Evolutionary conservation across 1,140 invertebrate genomes (phyloP), one percentile per base, ranked within the genome.

Genomic region (Bombus difficillimus): DNA sequence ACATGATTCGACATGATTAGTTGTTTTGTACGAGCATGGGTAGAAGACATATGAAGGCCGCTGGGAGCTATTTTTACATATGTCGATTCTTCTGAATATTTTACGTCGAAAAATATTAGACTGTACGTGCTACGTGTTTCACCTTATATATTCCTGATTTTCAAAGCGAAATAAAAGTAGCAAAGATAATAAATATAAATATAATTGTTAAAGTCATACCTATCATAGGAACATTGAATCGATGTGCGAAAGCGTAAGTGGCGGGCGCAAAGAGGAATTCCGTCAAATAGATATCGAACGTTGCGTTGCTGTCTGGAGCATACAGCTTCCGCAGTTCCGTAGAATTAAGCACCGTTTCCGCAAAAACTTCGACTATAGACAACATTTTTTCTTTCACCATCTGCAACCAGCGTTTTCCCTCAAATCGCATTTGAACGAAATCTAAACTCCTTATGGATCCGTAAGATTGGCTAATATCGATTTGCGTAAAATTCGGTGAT

Each of bases 401-500:
- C 1, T 39, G 1, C 0, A 89, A 0, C 90, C 92, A 93, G 0
- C 64, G n/a, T 0, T 13, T 25, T 3, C 59, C 0, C 0, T 59
- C 1, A n/a, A 83, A 88, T 8, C 86, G 22, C 0, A 34, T 2
- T 13, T 59, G 3, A 0, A 89, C 1, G 8, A 87, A 90, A 32
- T 91, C 53, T 0, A 80, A 0, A 0, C 0, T 0, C 10, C 9
- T 6, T 0, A 88, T 0, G 0, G 0, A 0, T 0, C 22, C 6
- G 9, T 90, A 88, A 15, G 22, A 2, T 0, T 39, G 1, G 1
- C 79, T 62, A 0, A 90, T 8, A 15, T 91, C 71, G 18, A 94
- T 92, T 43, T 93, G 91, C 1, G 77, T 89, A 18, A 91, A 92
- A 69, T 92, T 94, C 22, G 72, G 90, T 22, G 92, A 74, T 18